A percentile compares a stretch with the other conserved stretches of the same genome.
These are phyloP conservation scores for Elgaria multicarinata DNA, from an alignment of 2,113 vertebrate genomes.

Conservation along the genomic window DNA sequence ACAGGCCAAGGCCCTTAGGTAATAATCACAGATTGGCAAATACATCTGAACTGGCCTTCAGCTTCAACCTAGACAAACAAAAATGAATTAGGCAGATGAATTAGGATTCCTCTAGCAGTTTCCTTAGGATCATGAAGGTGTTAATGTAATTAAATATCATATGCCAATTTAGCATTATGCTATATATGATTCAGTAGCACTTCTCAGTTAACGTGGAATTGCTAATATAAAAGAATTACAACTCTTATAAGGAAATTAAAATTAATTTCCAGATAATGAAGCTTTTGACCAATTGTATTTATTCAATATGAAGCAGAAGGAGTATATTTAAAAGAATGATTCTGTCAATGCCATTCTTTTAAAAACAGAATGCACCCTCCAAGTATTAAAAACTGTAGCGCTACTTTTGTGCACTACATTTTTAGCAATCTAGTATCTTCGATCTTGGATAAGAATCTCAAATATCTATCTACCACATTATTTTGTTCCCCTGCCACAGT, in stretches of 20 bases:
- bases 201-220: background rate
- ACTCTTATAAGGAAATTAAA: background rate
- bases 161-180: background rate
- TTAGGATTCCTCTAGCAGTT: background rate
- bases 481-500: background rate
- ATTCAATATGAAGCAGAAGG: background rate
- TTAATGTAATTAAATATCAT: background rate
- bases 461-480: background rate
- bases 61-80: background rate
- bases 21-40: background rate
- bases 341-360: background rate
- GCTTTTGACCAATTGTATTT: background rate
- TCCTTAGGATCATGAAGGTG: background rate
- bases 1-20: background rate
- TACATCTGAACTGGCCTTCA: background rate
- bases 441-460: background rate
- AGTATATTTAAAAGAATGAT: background rate
- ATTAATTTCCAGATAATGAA: slow-evolving; percentile 9
- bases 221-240: background rate
- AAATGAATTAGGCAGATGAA: background rate
- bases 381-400: background rate
- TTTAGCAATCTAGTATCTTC: background rate
- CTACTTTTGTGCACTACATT: background rate
- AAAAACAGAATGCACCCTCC: background rate
- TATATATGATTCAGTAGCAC: background rate